Evolutionary conservation across 1,140 invertebrate species (phyloP).

Genomic region (Capitella teleta): DNA sequence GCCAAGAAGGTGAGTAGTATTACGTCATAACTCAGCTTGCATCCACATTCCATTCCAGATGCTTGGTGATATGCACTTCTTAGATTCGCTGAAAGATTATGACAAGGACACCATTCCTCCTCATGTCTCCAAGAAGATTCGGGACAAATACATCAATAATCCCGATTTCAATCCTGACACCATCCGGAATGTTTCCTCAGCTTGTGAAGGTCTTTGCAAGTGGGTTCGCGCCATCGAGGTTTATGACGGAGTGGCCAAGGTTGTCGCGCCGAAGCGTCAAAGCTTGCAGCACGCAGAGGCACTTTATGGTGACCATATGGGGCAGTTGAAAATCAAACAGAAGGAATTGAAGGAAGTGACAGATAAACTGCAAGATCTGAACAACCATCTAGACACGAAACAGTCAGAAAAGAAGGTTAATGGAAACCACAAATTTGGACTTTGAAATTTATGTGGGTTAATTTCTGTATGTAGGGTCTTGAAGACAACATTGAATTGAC

Average conservation of each 20-base stretch:
- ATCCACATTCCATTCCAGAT: conserved; percentile 41
- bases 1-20: conserved; percentile 32
- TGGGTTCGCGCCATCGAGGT: conserved; percentile 39
- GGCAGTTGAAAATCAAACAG: conserved; percentile 31
- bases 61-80: conserved; percentile 49
- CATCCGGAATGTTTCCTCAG: conserved; percentile 40
- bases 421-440: background rate
- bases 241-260: conserved; percentile 40
- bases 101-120: conserved; percentile 43
- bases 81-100: conserved; percentile 44
- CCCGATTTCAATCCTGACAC: conserved; percentile 39
- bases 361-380: conserved; percentile 32
- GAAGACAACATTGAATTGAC: conserved; percentile 40
- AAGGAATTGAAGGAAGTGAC: conserved; percentile 35
- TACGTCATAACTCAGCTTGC: background rate
- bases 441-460: background rate
- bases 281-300: conserved; percentile 32
- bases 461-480: conserved; percentile 22
- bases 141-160: conserved; percentile 35
- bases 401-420: conserved; percentile 35
- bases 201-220: conserved; percentile 42
- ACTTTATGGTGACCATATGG: conserved; percentile 31
- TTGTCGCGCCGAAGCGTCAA: conserved; percentile 37
- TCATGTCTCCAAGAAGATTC: conserved; percentile 35
- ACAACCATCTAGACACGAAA: conserved; percentile 33